Conservation (phyloP, 2,113 vertebrate genomes). For the Dascyllus trimaculatus region DNA sequence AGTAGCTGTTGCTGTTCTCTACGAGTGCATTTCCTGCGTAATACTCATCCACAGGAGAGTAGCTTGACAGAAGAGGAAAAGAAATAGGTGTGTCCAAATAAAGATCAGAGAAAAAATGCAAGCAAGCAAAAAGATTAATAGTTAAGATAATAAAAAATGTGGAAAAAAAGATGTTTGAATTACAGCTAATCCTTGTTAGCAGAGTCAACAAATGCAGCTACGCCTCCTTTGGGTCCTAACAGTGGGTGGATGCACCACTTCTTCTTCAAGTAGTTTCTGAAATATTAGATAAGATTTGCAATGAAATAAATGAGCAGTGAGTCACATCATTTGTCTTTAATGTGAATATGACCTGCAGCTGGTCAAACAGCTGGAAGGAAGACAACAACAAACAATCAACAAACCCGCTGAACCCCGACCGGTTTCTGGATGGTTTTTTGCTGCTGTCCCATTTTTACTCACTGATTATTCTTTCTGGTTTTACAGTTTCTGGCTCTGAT, state of each 20-base stretch:
- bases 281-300: not conserved
- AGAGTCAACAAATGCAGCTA: not conserved
- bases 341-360: not conserved
- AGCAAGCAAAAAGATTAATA: not conserved
- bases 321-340: not conserved
- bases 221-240: not conserved
- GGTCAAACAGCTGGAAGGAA: not conserved
- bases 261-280: not conserved
- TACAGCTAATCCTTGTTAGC: too few relatives aligned
- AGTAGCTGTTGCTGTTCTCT: not conserved
- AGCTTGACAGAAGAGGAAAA: not conserved
- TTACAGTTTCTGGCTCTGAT: too few relatives aligned
- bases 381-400: not conserved
- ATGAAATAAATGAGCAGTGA: not conserved
- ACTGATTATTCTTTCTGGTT: too few relatives aligned
- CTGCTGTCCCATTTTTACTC: too few relatives aligned
- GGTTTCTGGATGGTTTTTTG: too few relatives aligned
- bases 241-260: not conserved
- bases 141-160: not conserved
- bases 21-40: slow-evolving; percentile 12
- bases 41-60: not conserved
- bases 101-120: slow-evolving; percentile 26
- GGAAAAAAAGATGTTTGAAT: not conserved
- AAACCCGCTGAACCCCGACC: too few relatives aligned
- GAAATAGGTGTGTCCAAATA: accelerated